Evolutionary conservation across 1,140 invertebrate genomes (phyloP).

Genomic region (Drosophila watanabei): DNA sequence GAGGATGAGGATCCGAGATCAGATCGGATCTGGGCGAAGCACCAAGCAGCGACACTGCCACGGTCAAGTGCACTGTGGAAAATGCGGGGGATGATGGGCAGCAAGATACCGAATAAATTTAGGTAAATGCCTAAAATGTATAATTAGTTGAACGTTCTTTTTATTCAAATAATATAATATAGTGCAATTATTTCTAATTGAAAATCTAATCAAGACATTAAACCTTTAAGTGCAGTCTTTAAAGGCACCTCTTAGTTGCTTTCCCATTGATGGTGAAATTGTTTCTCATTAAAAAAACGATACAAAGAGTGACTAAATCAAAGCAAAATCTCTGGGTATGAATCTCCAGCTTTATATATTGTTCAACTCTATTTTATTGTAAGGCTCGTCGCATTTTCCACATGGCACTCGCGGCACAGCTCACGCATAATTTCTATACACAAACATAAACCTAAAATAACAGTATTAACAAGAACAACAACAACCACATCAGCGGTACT

Average conservation of each 20-base stretch:
- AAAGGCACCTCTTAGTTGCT: background rate
- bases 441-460: conserved; percentile 60
- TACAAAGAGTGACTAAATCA: background rate
- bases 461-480: conserved; percentile 57
- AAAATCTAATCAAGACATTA: background rate
- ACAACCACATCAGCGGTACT: conserved; percentile 17
- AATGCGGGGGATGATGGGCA: conserved; percentile 11
- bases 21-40: conserved; percentile 17
- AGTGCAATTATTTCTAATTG: background rate
- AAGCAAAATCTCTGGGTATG: background rate
- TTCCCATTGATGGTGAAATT: too few relatives aligned
- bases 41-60: conserved; percentile 58
- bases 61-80: conserved; percentile 75
- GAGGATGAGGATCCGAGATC: conserved; percentile 18
- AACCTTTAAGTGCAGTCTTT: background rate
- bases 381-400: conserved; percentile 31
- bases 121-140: too few relatives aligned
- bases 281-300: background rate
- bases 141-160: background rate
- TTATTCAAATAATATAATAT: background rate
- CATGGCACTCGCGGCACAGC: conserved; percentile 44
- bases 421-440: conserved; percentile 69
- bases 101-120: background rate
- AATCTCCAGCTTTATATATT: background rate
- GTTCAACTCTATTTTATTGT: conserved; percentile 10